These are phyloP conservation scores for Nycticebus coucang DNA, from an alignment of 2,113 vertebrate genomes.

Conservation along the genomic window DNA sequence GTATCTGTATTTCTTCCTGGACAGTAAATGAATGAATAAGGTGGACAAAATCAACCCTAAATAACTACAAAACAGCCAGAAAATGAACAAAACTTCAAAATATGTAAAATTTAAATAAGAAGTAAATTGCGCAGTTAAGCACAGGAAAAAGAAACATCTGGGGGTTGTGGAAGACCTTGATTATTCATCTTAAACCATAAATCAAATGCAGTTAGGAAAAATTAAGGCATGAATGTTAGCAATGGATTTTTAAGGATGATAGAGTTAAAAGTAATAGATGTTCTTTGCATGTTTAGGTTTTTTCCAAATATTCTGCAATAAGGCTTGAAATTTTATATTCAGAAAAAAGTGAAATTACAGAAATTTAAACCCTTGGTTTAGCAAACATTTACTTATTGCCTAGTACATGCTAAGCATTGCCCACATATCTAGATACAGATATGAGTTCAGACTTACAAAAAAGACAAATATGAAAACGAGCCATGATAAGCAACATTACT, in stretches of 20 bases:
- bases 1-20: neutral
- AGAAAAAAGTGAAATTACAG: neutral
- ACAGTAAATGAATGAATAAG: neutral
- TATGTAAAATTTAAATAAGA: neutral
- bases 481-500: neutral
- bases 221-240: neutral
- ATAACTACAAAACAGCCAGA: neutral
- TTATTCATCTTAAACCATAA: neutral
- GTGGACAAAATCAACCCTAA: neutral
- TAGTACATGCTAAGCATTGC: neutral
- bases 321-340: neutral
- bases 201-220: neutral
- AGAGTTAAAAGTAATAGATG: neutral
- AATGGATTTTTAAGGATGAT: neutral
- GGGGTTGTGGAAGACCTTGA: neutral
- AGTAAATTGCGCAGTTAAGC: neutral
- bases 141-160: rapidly evolving
- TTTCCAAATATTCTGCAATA: neutral
- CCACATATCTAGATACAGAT: neutral
- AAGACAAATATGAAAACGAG: neutral
- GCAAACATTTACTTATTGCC: neutral
- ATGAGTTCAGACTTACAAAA: neutral
- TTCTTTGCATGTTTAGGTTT: neutral
- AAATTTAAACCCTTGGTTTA: neutral
- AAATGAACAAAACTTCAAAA: neutral